Evolutionary conservation across 1,140 invertebrate genomes (phyloP), one percentile per base, ranked within the genome.

Genomic region (Melanaphis sacchari): DNA sequence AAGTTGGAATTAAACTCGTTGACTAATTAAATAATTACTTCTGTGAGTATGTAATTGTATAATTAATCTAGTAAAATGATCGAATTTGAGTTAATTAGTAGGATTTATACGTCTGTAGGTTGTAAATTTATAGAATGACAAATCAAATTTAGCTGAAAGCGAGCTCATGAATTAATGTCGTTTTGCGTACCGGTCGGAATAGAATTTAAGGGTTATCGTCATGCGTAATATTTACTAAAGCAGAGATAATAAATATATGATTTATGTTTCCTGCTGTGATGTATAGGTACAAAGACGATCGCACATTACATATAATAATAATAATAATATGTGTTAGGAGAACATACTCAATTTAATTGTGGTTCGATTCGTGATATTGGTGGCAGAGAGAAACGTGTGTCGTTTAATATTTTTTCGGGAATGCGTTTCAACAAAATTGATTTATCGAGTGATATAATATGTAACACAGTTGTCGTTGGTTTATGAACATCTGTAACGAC

Each of bases 391-490:
- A 3, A 66, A 66, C 31, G 31, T 11, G 38, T 43, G 82, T 43
- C 21, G n/a, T 49, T 36, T 88, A 52, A 31, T 84, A 41, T 22
- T 38, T 89, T 31, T 89, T 49, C 7, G n/a, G 84, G 41, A 46
- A 26, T 85, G 46, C 43, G 87, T 52, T 89, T 52, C 24, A 36
- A 52, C 36, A 1, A 89, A 89, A 89, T 89, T 89, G 87, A 89
- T 89, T 89, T 89, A 89, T 89, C 87, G 87, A 52, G 49, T 18
- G n/a, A 18, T 36, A 22, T 49, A n/a, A 24, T 8, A n/a, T 38
- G 31, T 36, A n/a, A 46, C 41, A 9, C 22, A 40, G 59, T 76
- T 76, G 31, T 76, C 59, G 15, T 21, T 41, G 40, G 40, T 18
- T 41, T 7, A n/a, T n/a, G 46, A 52, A 89, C 87, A 89, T 89